Evolutionary conservation across 2,888 invertebrate species (phyloP).

Genomic region (Acleris emargana): DNA sequence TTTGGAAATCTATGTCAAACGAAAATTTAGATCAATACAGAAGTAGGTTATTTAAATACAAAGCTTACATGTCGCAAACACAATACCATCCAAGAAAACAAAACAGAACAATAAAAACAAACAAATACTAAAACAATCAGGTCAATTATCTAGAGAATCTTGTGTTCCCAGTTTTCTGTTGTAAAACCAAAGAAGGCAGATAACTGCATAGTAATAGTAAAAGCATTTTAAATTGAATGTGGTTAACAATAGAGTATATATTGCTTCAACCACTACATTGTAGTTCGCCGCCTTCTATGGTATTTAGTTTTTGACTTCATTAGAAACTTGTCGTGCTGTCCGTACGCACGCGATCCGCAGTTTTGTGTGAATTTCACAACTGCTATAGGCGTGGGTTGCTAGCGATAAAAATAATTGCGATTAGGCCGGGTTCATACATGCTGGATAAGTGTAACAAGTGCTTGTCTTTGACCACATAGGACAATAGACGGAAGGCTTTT

Average conservation of each 20-base stretch:
- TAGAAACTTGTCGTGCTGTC: constrained; percentile 31
- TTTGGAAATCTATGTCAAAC: too few species aligned
- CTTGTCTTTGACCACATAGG: too few species aligned
- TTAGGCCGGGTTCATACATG: background rate
- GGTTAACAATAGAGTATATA: too few species aligned
- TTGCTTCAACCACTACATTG: too few species aligned
- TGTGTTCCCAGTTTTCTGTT: constrained; percentile 7
- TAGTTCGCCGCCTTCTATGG: too few species aligned
- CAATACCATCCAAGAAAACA: background rate
- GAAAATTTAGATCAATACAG: too few species aligned
- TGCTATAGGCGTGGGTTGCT: constrained; percentile 44
- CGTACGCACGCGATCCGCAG: constrained; percentile 31
- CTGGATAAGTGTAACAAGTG: background rate
- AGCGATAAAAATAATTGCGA: constrained; percentile 43
- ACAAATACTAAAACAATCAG: constrained; percentile 19
- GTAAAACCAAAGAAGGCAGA: too few species aligned
- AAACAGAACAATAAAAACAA: background rate
- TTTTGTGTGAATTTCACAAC: constrained; percentile 49
- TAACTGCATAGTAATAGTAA: too few species aligned
- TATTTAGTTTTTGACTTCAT: constrained; percentile 11
- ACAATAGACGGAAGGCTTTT: too few species aligned
- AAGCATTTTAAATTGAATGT: too few species aligned
- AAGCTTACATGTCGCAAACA: background rate
- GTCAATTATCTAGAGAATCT: constrained; percentile 34
- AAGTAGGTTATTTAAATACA: too few species aligned